Percentiles rank a stretch among this genome's conserved stretches.
phyloP scores from a whole-genome alignment of 1,140 invertebrate species.

The Nasonia giraulti region DNA sequence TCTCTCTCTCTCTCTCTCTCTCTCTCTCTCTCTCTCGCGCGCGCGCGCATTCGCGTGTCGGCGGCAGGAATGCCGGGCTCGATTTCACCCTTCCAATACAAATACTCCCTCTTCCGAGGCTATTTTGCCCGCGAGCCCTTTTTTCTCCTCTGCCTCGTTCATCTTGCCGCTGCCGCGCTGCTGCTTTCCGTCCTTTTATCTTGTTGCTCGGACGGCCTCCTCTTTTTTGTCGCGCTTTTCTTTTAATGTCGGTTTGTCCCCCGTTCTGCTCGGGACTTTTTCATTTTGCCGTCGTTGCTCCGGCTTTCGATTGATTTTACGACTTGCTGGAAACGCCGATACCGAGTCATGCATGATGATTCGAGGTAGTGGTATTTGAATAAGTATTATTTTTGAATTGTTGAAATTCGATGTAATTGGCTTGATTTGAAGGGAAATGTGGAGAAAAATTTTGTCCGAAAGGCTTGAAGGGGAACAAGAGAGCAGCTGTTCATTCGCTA shows the following conservation, averaged over 20 bases:
- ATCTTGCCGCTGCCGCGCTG: not conserved
- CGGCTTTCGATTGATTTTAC: not conserved
- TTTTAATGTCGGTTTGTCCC: not conserved
- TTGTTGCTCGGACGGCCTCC: not conserved
- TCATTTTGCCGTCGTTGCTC: not conserved
- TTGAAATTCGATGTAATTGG: not conserved
- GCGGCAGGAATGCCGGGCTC: constrained; percentile 42
- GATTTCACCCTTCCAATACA: constrained; percentile 49
- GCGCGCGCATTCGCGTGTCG: constrained; percentile 17
- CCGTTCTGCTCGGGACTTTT: not conserved
- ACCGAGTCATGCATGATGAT: too few species aligned
- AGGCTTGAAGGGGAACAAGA: not conserved
- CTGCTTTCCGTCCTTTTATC: constrained; percentile 7
- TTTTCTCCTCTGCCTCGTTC: constrained; percentile 12
- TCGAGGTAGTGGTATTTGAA: too few species aligned
- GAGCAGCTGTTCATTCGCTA: not conserved
- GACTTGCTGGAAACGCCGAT: too few species aligned
- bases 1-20: not conserved
- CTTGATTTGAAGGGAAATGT: not conserved
- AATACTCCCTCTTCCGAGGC: constrained; percentile 42
- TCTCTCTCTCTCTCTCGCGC: not conserved
- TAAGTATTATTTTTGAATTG: too few species aligned
- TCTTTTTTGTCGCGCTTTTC: not conserved
- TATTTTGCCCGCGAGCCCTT: constrained; percentile 23
- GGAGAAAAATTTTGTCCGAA: not conserved